Percentiles rank a stretch among this genome's conserved stretches.
These are phyloP conservation scores for Nerophis ophidion DNA, from an alignment of 2,113 vertebrate genomes.

Conservation along the genomic window DNA sequence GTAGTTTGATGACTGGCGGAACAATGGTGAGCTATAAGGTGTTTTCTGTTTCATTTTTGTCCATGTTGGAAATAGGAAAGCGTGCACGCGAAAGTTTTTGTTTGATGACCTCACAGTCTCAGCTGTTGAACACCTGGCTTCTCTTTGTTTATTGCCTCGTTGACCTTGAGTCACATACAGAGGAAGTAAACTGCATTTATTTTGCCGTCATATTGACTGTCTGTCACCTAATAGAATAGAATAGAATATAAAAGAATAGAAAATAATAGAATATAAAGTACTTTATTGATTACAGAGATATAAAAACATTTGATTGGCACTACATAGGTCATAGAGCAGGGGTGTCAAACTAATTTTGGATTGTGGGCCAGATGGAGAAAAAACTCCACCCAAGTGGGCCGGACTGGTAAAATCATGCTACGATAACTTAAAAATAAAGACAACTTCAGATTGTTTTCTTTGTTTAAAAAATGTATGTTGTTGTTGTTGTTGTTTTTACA, in stretches of 20 bases:
- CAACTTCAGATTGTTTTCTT: too few species aligned
- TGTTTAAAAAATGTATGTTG: too few species aligned
- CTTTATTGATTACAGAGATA: slow-evolving; percentile 41
- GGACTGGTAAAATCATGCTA: too few species aligned
- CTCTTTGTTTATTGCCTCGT: slow-evolving; percentile 39
- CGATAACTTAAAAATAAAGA: too few species aligned
- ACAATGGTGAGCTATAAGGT: not conserved
- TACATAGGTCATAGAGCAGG: too few species aligned
- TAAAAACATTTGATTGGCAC: not conserved
- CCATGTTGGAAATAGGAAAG: slow-evolving; percentile 1
- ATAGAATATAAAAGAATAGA: too few species aligned
- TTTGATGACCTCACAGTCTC: slow-evolving; percentile 22
- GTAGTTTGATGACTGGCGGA: slow-evolving; percentile 2
- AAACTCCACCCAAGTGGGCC: too few species aligned
- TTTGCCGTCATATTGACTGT: not conserved
- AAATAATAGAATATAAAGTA: too few species aligned
- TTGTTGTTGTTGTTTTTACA: too few species aligned
- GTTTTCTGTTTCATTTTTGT: not conserved
- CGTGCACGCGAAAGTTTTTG: slow-evolving; percentile 29
- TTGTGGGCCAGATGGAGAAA: too few species aligned
- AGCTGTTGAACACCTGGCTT: slow-evolving; percentile 65
- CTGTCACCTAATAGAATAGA: slow-evolving; percentile 17
- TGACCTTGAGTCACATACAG: slow-evolving; percentile 33
- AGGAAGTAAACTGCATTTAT: slow-evolving; percentile 16
- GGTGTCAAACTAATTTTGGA: too few species aligned